A percentile compares a stretch with the other conserved stretches of the same genome.
phyloP scores from a whole-genome alignment of 2,888 invertebrate genomes.

The Pseudolycoriella hygida region DNA sequence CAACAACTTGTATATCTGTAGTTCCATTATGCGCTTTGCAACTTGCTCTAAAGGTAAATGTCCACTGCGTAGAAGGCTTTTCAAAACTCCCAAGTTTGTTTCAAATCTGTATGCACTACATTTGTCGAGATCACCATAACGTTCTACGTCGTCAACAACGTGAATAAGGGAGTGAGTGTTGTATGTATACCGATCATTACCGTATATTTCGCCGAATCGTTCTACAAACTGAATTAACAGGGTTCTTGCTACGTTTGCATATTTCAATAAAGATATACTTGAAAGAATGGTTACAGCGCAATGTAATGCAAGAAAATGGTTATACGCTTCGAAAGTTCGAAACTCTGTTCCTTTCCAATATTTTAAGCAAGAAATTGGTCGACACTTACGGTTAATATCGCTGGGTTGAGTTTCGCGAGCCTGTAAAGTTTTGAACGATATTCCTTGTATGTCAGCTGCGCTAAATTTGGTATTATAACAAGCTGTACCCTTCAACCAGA shows the following conservation, averaged over 20 bases:
- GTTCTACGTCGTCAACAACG: neutral
- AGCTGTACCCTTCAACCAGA: neutral
- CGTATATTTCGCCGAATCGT: neutral
- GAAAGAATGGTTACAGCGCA: constrained; percentile 1
- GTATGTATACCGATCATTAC: neutral
- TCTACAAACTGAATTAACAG: neutral
- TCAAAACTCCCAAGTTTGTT: neutral
- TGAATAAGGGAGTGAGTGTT: neutral
- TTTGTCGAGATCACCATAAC: neutral
- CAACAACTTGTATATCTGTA: no score
- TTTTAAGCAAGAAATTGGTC: neutral
- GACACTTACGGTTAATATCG: constrained; percentile 3
- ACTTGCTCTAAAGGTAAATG: neutral
- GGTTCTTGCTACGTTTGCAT: neutral
- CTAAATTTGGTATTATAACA: neutral
- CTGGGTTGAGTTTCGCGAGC: neutral
- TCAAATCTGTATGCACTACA: neutral
- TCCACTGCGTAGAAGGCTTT: neutral
- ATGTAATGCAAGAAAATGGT: constrained; percentile 2
- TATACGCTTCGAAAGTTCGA: constrained; percentile 3
- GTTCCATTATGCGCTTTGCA: neutral
- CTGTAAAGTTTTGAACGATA: neutral
- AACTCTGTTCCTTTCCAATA: constrained; percentile 7
- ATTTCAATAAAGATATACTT: neutral
- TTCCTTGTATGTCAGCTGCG: neutral